Percentiles rank a stretch among this genome's conserved stretches.
Evolutionary conservation across 2,797 vertebrate species (phyloP).

Genomic region (Ctenosaura bakeri): DNA sequence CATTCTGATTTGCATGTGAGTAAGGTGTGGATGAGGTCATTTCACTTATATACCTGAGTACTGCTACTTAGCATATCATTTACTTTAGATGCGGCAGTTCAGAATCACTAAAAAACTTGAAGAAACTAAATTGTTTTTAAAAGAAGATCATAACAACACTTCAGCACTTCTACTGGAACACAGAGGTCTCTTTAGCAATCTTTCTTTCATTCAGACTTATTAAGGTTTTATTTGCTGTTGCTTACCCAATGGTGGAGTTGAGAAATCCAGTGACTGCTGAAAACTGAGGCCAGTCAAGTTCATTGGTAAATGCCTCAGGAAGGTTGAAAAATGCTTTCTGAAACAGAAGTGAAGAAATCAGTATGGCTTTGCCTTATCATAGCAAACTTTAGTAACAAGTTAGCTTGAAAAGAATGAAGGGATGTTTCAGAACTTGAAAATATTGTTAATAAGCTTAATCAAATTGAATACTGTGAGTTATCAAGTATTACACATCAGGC

Average conservation of each 20-base stretch:
- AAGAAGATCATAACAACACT: slow-evolving; percentile 8
- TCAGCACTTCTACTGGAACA: slow-evolving; percentile 13
- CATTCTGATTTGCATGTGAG: background rate
- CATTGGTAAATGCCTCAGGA: slow-evolving; percentile 73
- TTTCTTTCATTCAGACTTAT: background rate
- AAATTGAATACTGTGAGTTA: background rate
- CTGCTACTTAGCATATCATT: background rate
- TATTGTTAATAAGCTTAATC: slow-evolving; percentile 20
- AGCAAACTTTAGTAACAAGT: background rate
- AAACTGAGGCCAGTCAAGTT: slow-evolving; percentile 84
- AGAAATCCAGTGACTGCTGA: slow-evolving; percentile 82
- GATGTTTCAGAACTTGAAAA: slow-evolving; percentile 1
- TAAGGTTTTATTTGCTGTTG: background rate
- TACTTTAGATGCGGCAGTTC: rapidly evolving
- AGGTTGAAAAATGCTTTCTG: slow-evolving; percentile 79
- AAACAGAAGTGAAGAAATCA: slow-evolving; percentile 62
- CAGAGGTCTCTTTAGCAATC: no score
- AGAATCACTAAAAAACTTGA: slow-evolving; percentile 20
- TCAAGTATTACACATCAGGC: slow-evolving; percentile 13
- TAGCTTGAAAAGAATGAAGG: background rate
- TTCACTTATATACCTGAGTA: background rate
- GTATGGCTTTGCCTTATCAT: background rate
- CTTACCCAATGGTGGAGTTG: slow-evolving; percentile 76
- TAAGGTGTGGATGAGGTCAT: background rate
- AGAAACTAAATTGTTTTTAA: background rate